A percentile compares a stretch with the other conserved stretches of the same genome.
These are phyloP conservation scores for Phortica variegata DNA, from an alignment of 1,140 invertebrate genomes.

Conservation along the genomic window DNA sequence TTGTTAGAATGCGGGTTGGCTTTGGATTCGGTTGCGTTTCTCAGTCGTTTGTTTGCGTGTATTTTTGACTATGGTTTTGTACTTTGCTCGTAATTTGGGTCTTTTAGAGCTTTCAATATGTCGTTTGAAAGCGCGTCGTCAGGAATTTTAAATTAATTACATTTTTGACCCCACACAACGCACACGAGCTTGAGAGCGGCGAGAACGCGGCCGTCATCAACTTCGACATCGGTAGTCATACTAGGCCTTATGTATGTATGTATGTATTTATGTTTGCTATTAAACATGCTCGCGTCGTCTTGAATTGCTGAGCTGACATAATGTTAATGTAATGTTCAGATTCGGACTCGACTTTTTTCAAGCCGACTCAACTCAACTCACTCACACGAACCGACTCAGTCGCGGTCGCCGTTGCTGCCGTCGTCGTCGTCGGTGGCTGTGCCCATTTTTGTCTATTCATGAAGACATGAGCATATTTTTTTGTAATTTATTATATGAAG, in stretches of 20 bases:
- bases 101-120: conserved; percentile 55
- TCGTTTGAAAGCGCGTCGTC: conserved; percentile 42
- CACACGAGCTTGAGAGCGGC: neutral
- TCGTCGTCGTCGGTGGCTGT: conserved; percentile 15
- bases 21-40: conserved; percentile 39
- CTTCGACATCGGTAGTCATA: no score
- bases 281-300: conserved; percentile 17
- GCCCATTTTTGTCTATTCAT: conserved; percentile 49
- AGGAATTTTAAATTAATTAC: conserved; percentile 55
- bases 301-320: conserved; percentile 39
- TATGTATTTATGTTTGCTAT: conserved; percentile 11
- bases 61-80: conserved; percentile 29
- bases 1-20: no score
- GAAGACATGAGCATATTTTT: conserved; percentile 51
- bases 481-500: conserved; percentile 49
- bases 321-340: conserved; percentile 48
- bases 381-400: neutral
- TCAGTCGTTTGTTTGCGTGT: conserved; percentile 36
- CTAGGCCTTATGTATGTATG: neutral
- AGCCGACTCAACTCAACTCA: neutral
- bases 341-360: conserved; percentile 15
- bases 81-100: conserved; percentile 52
- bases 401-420: neutral
- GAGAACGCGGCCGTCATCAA: neutral
- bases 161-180: conserved; percentile 51